Percentiles rank a stretch among this genome's conserved stretches.
Evolutionary conservation across 2,113 vertebrate genomes (phyloP).

Genomic region (human (Homo sapiens)): DNA sequence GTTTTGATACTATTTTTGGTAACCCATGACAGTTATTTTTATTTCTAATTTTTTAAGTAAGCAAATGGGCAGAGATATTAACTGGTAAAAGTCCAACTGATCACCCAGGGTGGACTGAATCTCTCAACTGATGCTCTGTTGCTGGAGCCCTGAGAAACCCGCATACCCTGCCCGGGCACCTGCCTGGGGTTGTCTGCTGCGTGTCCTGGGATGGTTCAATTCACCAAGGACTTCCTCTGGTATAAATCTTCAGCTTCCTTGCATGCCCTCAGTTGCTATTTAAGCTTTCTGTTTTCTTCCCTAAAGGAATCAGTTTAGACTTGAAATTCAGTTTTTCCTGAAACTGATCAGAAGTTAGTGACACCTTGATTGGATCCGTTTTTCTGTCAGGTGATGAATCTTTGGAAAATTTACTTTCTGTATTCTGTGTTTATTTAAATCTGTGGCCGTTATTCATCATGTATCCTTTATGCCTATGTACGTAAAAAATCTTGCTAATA

Average conservation of each 20-base stretch:
- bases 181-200: not conserved
- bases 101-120: not conserved
- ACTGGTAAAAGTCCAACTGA: not conserved
- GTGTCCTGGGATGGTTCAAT: not conserved
- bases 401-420: not conserved
- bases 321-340: not conserved
- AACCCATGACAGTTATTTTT: not conserved
- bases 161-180: accelerated
- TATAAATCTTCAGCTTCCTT: not conserved
- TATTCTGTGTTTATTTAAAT: not conserved
- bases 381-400: not conserved
- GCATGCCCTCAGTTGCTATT: not conserved
- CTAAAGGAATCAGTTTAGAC: not conserved
- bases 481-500: not conserved
- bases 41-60: not conserved
- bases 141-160: not conserved
- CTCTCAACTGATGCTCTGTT: not conserved
- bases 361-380: not conserved
- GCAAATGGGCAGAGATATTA: not conserved
- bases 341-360: not conserved
- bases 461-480: not conserved
- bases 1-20: not conserved
- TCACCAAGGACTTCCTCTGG: not conserved
- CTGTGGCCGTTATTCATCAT: not conserved
- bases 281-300: not conserved